phyloP scores from a whole-genome alignment of 1,140 invertebrate genomes.

The Cyclargus thomasi region DNA sequence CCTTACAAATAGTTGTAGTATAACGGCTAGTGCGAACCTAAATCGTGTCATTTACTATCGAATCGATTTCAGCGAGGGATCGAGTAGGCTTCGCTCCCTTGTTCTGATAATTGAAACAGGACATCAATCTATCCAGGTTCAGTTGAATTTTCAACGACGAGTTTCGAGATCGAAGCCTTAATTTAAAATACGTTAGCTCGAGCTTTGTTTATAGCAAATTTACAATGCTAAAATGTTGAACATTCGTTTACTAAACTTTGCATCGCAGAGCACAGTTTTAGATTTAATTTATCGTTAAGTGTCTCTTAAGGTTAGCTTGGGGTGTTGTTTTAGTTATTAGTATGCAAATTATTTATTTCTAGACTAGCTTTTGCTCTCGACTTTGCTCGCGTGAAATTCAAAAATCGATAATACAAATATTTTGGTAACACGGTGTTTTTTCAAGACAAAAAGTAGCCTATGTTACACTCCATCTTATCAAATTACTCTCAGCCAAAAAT shows the following conservation, averaged over 20 bases:
- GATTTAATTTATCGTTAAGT: neutral
- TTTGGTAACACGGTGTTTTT: too few species aligned
- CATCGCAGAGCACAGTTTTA: neutral
- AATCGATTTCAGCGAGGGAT: neutral
- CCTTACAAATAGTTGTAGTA: too few species aligned
- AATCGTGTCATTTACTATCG: neutral
- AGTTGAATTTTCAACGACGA: constrained; percentile 5
- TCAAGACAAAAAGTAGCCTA: too few species aligned
- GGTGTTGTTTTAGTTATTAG: neutral
- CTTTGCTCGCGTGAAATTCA: too few species aligned
- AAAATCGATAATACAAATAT: too few species aligned
- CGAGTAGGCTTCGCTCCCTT: neutral
- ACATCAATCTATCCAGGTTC: constrained; percentile 11
- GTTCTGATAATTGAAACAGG: constrained; percentile 11
- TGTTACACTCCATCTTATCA: too few species aligned
- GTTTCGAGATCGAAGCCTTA: neutral
- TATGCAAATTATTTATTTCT: neutral
- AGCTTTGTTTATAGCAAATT: neutral
- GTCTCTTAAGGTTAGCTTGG: neutral
- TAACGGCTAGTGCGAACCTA: too few species aligned
- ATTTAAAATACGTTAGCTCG: neutral
- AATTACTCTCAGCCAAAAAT: too few species aligned
- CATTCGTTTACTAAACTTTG: neutral
- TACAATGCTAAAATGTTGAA: neutral
- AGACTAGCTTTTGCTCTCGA: too few species aligned